Conservation (phyloP, 1,140 invertebrate species). For the Drosophila sproati region DNA sequence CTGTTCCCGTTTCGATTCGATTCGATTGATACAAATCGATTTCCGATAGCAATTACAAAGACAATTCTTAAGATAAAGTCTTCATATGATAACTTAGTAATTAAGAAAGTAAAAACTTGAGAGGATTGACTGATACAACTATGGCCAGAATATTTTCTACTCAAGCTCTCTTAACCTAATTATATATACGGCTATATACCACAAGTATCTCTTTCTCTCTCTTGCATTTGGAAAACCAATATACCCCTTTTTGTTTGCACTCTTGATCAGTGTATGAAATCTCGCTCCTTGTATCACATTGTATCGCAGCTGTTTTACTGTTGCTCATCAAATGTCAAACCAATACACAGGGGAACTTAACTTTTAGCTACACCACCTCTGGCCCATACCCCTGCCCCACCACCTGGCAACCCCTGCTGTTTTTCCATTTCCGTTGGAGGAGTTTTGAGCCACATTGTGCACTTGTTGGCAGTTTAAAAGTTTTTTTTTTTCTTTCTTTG, state of each 20-base stretch:
- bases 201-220: too few species aligned
- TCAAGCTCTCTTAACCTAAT: too few species aligned
- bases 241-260: not conserved
- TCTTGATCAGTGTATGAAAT: not conserved
- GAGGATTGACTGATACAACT: too few species aligned
- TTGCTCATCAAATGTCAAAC: conserved; percentile 81
- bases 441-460: conserved; percentile 45
- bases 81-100: too few species aligned
- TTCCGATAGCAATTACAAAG: too few species aligned
- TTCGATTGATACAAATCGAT: too few species aligned
- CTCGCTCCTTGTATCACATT: not conserved
- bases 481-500: conserved; percentile 42
- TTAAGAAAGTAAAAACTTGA: too few species aligned
- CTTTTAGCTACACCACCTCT: conserved; percentile 38
- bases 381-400: not conserved
- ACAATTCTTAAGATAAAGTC: too few species aligned
- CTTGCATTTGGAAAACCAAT: not conserved
- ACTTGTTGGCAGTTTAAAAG: conserved; percentile 70
- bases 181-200: too few species aligned
- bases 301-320: conserved; percentile 45
- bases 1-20: too few species aligned
- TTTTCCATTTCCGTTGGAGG: conserved; percentile 70
- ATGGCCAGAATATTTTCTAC: too few species aligned
- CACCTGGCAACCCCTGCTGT: conserved; percentile 36
- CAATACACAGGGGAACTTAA: conserved; percentile 80